Percentiles rank a stretch among this genome's conserved stretches.
Conservation (phyloP, 2,888 invertebrate species). For the Craniophora ligustri region DNA sequence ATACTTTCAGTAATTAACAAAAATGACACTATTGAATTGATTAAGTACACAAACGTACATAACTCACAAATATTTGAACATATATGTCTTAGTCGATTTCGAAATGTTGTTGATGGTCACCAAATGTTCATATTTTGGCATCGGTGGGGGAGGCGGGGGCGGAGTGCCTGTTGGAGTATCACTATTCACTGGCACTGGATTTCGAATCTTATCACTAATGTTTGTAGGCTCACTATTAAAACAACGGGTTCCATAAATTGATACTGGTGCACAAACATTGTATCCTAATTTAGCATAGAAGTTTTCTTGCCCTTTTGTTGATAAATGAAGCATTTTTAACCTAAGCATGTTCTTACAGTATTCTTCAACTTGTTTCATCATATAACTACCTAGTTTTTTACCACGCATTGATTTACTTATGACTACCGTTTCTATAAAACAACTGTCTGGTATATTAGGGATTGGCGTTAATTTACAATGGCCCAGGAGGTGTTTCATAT, state of each 20-base stretch:
- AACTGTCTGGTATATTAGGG: constrained; percentile 91
- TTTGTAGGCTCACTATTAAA: constrained; percentile 50
- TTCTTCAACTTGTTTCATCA: constrained; percentile 93
- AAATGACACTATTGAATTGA: not conserved
- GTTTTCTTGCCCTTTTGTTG: constrained; percentile 92
- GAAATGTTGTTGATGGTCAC: constrained; percentile 59
- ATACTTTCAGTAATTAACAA: not conserved
- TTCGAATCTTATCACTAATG: constrained; percentile 55
- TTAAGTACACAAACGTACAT: not conserved
- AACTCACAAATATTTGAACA: constrained; percentile 79
- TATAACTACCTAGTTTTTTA: constrained; percentile 92
- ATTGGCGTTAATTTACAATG: constrained; percentile 94
- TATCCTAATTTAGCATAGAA: constrained; percentile 94
- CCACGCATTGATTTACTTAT: constrained; percentile 92
- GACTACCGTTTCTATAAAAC: constrained; percentile 95
- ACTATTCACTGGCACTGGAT: constrained; percentile 59
- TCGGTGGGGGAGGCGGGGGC: constrained; percentile 81
- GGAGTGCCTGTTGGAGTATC: constrained; percentile 47
- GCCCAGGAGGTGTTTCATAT: constrained; percentile 90
- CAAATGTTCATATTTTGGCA: constrained; percentile 66
- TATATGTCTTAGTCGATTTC: constrained; percentile 77
- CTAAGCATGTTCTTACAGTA: constrained; percentile 90
- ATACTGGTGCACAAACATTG: constrained; percentile 90
- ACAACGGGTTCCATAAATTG: constrained; percentile 89
- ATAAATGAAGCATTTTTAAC: constrained; percentile 90